Percentiles rank a stretch among this genome's conserved stretches.
Evolutionary conservation across 1,140 invertebrate species (phyloP).

Genomic region (Bilobella aurantiaca): DNA sequence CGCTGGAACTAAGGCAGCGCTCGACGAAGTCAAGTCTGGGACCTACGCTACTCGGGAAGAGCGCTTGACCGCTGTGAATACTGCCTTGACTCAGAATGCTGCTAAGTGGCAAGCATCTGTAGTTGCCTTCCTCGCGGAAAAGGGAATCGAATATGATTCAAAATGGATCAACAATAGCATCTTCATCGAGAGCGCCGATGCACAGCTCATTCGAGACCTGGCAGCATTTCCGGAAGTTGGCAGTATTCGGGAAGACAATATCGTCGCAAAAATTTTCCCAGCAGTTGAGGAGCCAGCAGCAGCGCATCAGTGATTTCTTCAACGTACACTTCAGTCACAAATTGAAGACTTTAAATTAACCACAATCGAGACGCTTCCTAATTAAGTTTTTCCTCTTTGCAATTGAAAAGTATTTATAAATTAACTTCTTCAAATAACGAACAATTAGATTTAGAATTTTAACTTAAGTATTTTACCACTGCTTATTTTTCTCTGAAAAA

Average conservation of each 20-base stretch:
- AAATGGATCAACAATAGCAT: constrained; percentile 6
- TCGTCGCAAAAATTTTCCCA: neutral
- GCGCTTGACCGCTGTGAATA: neutral
- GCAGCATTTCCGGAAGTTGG: neutral
- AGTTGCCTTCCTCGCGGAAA: neutral
- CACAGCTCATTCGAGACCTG: neutral
- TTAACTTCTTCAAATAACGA: too few species aligned
- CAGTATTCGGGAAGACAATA: neutral
- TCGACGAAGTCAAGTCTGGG: neutral
- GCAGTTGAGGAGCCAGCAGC: too few species aligned
- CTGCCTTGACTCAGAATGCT: neutral
- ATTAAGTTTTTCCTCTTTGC: too few species aligned
- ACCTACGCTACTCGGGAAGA: neutral
- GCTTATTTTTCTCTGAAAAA: too few species aligned
- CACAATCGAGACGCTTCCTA: too few species aligned
- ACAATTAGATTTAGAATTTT: too few species aligned
- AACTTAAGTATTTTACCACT: too few species aligned
- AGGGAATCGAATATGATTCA: neutral
- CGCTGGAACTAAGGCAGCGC: neutral
- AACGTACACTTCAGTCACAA: neutral
- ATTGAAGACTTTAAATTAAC: neutral
- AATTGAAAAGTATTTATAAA: too few species aligned
- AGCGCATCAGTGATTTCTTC: neutral
- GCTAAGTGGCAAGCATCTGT: neutral
- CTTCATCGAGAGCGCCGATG: neutral